Evolutionary conservation across 2,797 vertebrate species (phyloP).

Genomic region (Hafferia zeledoni): DNA sequence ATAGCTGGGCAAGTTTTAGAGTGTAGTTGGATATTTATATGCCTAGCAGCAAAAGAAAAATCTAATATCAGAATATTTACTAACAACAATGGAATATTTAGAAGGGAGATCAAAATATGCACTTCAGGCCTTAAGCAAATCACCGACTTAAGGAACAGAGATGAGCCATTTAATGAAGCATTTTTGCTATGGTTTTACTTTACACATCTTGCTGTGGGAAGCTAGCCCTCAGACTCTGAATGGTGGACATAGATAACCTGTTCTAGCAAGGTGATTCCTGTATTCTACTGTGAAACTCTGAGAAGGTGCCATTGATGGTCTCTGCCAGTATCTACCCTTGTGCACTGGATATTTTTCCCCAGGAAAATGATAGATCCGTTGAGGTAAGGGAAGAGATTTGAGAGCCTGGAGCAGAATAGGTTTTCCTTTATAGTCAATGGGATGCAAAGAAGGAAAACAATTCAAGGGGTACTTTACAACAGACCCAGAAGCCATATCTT

Average conservation of each 20-base stretch:
- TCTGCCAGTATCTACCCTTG: background rate
- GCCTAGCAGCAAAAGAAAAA: background rate
- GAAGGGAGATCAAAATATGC: background rate
- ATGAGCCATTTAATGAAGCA: background rate
- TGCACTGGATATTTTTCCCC: background rate
- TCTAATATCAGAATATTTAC: background rate
- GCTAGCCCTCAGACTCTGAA: background rate
- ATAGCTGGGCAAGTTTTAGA: background rate
- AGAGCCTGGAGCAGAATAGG: background rate
- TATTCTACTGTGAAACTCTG: background rate
- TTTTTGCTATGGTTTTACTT: background rate
- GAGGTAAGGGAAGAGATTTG: background rate
- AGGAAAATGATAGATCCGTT: background rate
- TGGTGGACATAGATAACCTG: background rate
- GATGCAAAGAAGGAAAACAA: background rate
- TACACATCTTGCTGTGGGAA: background rate
- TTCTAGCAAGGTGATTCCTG: background rate
- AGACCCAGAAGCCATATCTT: background rate
- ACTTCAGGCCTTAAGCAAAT: background rate
- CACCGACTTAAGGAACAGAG: background rate
- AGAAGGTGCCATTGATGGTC: background rate
- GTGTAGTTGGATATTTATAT: background rate
- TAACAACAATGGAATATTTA: background rate
- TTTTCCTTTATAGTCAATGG: background rate
- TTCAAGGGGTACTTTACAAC: background rate